Base-by-base conservation (phyloP, 2,888 invertebrate genomes). In the Drosophila yooni region DNA sequence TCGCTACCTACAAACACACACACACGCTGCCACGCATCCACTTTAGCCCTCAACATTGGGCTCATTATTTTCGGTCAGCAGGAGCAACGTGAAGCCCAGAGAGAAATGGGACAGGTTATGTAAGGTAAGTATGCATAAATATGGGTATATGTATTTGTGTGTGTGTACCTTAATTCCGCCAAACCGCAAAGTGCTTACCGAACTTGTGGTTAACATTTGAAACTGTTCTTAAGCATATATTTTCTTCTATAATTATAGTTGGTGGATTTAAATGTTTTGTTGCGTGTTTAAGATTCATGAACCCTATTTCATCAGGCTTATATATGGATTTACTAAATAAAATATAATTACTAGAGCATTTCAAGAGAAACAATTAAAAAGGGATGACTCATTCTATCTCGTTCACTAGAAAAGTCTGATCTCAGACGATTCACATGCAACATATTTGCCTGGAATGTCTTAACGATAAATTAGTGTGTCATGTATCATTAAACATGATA, bases 31-130 rank as follows among this genome's bases (percentile, higher is more conserved):
- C 36, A 36, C 50, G 46, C 25, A 46, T 46, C 63, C 65, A 79
- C 76, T 52, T 73, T 60, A 58, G 65, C 54, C 73, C 60, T 54
- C 58, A 54, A 70, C 88, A 88, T 79, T 76, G 68, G 83, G 83
- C 83, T 85, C 85, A 86, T 86, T 88, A 86, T 88, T 86, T 86
- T 86, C 79, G 85, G 88, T 82, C 85, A 85, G 72, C 70, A 65
- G 71, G 59, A 72, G 64, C 48, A 61, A 61, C 51, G 34, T 60
- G 59, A 31, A 43, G 59, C 27, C 54, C 51, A 43, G 50, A 50
- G 64, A 67, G 64, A 79, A 79, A 73, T 73, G 79, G 74, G 53
- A 60, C 79, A 74, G 78, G 69, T 61, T 69, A 73, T 70, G 60
- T 51, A 67, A 65, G 54, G 59, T 40, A 15, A 48, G 51, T 54